These are phyloP conservation scores for Prorops nasuta DNA, from an alignment of 1,140 invertebrate species.

Conservation along the genomic window DNA sequence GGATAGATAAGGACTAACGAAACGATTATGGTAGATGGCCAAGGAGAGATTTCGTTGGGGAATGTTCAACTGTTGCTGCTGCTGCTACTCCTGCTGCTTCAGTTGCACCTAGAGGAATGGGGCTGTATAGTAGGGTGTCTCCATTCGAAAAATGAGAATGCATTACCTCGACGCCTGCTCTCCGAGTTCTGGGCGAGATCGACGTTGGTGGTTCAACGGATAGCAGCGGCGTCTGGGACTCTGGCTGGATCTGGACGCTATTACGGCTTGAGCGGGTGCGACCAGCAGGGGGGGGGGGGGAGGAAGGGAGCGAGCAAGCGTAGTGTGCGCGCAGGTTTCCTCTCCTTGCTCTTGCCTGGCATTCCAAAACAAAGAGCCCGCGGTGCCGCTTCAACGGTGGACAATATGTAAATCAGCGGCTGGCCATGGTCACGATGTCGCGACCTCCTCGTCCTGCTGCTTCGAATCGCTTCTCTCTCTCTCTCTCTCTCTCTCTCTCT, in stretches of 20 bases:
- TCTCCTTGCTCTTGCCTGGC: constrained; percentile 41
- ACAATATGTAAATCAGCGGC: constrained; percentile 57
- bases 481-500: not conserved
- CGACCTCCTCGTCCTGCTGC: constrained; percentile 44
- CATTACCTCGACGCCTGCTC: constrained; percentile 33
- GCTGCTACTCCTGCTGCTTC: too few species aligned
- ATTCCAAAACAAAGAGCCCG: constrained; percentile 53
- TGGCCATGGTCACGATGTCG: constrained; percentile 55
- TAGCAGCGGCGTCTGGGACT: constrained; percentile 43
- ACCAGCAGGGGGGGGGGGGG: constrained; percentile 31
- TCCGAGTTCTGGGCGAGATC: constrained; percentile 35
- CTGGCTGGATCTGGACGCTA: constrained; percentile 50
- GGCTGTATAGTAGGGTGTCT: constrained; percentile 11
- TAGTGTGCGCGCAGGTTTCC: constrained; percentile 18
- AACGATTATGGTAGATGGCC: not conserved
- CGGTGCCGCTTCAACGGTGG: constrained; percentile 46
- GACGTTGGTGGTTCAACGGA: constrained; percentile 49
- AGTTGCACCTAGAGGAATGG: too few species aligned
- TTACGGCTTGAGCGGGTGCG: constrained; percentile 50
- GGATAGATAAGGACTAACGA: constrained; percentile 3
- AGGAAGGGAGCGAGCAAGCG: constrained; percentile 7
- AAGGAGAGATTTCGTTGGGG: too few species aligned
- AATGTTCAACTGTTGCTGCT: too few species aligned
- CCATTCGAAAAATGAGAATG: constrained; percentile 37
- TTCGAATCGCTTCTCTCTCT: not conserved